These are phyloP conservation scores for Atopsyche davidsoni DNA, from an alignment of 1,140 invertebrate genomes.

Conservation along the genomic window DNA sequence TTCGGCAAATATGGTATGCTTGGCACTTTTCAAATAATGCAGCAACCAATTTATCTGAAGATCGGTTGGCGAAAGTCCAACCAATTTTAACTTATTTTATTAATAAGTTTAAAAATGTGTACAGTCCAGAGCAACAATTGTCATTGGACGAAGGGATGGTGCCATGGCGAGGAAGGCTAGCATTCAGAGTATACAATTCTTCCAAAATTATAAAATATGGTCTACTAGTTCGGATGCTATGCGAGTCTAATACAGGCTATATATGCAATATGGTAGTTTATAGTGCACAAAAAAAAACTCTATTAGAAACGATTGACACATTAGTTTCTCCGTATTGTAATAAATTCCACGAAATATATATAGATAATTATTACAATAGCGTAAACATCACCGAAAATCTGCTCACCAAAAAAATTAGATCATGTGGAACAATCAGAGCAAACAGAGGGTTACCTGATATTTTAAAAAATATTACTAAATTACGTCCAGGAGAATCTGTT, in stretches of 20 bases:
- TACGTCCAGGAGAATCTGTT: not conserved
- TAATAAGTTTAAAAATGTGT: slow-evolving; percentile 11
- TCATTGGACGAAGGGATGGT: slow-evolving; percentile 11
- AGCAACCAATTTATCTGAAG: slow-evolving; percentile 1
- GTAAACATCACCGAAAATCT: slow-evolving; percentile 11
- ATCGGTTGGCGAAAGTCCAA: slow-evolving; percentile 15
- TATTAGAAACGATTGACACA: slow-evolving; percentile 9
- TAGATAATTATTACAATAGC: slow-evolving; percentile 14
- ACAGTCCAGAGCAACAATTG: slow-evolving; percentile 8
- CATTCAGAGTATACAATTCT: slow-evolving; percentile 13
- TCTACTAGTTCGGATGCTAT: slow-evolving; percentile 12
- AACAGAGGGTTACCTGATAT: slow-evolving; percentile 4
- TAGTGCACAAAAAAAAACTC: not conserved
- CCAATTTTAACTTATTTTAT: slow-evolving; percentile 20
- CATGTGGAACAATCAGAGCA: slow-evolving; percentile 9
- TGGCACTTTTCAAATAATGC: slow-evolving; percentile 24
- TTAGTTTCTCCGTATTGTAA: slow-evolving; percentile 4
- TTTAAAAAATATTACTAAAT: slow-evolving; percentile 13
- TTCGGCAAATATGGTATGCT: slow-evolving; percentile 15
- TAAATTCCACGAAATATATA: slow-evolving; percentile 3
- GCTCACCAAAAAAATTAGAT: not conserved
- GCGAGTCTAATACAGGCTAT: slow-evolving; percentile 3
- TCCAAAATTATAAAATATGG: slow-evolving; percentile 15
- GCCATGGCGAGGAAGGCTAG: slow-evolving; percentile 14
- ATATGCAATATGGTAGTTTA: slow-evolving; percentile 12